Evolutionary conservation across 2,797 vertebrate species (phyloP).

Genomic region (Varecia variegata): DNA sequence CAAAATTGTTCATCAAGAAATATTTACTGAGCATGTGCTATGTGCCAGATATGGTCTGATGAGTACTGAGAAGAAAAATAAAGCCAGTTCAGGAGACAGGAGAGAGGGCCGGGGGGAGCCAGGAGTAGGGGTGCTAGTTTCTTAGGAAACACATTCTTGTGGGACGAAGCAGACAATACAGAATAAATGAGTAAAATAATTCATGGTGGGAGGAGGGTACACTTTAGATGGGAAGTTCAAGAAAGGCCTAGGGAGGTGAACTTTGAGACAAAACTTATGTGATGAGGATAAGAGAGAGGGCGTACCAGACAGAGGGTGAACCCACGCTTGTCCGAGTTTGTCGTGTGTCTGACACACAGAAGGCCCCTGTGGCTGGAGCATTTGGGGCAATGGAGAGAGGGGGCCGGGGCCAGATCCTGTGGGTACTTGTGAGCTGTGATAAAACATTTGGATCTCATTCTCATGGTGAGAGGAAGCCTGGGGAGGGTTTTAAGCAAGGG

Average conservation of each 20-base stretch:
- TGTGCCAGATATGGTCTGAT: not conserved
- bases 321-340: not conserved
- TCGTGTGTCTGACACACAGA: not conserved
- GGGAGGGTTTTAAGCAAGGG: not conserved
- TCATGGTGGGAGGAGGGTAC: not conserved
- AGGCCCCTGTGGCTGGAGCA: not conserved
- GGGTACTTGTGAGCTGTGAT: not conserved
- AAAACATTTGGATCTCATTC: not conserved
- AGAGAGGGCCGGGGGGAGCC: not conserved
- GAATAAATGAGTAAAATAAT: not conserved
- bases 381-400: not conserved
- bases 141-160: not conserved
- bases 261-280: not conserved
- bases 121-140: not conserved
- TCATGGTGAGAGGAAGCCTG: not conserved
- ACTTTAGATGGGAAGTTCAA: not conserved
- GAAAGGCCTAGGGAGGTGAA: not conserved
- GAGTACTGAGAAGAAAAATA: not conserved
- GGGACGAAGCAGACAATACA: not conserved
- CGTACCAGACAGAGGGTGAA: not conserved
- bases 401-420: not conserved
- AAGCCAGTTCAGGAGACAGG: not conserved
- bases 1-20: not conserved
- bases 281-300: not conserved
- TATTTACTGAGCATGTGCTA: not conserved